Evolutionary conservation across 2,113 vertebrate species (phyloP).

Genomic region (Centropristis striata): DNA sequence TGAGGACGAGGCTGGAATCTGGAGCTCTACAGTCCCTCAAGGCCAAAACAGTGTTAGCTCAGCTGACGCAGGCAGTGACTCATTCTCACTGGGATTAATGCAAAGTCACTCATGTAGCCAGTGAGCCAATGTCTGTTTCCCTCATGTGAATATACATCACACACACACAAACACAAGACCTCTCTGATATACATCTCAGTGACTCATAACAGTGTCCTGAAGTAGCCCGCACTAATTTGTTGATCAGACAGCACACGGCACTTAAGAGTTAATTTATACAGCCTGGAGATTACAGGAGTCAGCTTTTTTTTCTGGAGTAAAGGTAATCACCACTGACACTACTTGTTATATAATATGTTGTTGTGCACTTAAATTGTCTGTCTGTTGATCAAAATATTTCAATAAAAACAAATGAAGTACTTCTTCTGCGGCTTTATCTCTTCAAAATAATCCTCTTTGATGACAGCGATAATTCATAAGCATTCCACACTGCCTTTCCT

Average conservation of each 20-base stretch:
- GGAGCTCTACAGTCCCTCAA: conserved; percentile 47
- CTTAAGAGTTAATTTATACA: conserved; percentile 1
- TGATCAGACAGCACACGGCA: not conserved
- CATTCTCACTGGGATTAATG: conserved; percentile 67
- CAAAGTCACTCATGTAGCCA: conserved; percentile 61
- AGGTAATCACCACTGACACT: not conserved
- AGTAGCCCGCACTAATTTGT: conserved; percentile 1
- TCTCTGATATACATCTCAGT: not conserved
- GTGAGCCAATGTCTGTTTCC: conserved; percentile 16
- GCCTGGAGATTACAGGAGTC: not conserved
- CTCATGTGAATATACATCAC: not conserved
- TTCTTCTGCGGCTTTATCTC: not conserved
- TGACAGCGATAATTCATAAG: not conserved
- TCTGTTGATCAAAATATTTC: not conserved
- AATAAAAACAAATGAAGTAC: not conserved
- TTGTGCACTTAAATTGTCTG: not conserved
- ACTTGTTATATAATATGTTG: conserved; percentile 1
- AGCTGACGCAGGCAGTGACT: conserved; percentile 60
- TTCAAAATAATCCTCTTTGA: not conserved
- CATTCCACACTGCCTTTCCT: no score
- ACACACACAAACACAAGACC: not conserved
- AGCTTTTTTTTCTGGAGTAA: not conserved
- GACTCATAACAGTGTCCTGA: not conserved
- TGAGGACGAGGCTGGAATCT: conserved; percentile 39
- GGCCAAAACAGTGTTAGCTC: conserved; percentile 47